Evolutionary conservation across 2,888 invertebrate genomes (phyloP).

Genomic region (Dyspetes luteomarginatus): DNA sequence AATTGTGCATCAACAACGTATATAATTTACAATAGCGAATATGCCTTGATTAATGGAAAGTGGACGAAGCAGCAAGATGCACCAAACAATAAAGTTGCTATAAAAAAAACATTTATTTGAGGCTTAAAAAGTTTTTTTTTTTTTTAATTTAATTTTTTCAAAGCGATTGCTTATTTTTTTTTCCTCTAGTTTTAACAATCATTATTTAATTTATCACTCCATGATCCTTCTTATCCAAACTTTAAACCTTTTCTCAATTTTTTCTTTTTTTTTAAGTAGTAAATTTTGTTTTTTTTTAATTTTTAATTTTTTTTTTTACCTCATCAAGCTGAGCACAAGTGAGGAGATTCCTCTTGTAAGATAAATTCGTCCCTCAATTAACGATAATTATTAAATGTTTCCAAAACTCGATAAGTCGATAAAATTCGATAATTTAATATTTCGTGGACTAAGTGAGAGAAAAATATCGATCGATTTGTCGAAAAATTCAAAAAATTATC

Average conservation of each 20-base stretch:
- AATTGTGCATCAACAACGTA: slow-evolving; percentile 72
- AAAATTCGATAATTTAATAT: slow-evolving; percentile 23
- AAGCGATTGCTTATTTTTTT: too few relatives aligned
- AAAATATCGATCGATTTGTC: slow-evolving; percentile 28
- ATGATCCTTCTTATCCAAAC: not conserved
- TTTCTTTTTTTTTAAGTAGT: not conserved
- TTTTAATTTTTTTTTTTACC: slow-evolving; percentile 24
- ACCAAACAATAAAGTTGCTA: slow-evolving; percentile 80
- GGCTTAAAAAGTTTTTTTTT: slow-evolving; percentile 58
- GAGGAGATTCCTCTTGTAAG: slow-evolving; percentile 8
- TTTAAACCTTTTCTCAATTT: not conserved
- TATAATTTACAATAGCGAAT: slow-evolving; percentile 78
- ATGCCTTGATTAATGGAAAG: slow-evolving; percentile 79
- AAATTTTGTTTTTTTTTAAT: not conserved
- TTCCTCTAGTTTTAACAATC: slow-evolving; percentile 55
- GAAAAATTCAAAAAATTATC: slow-evolving; percentile 46
- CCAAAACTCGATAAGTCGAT: slow-evolving; percentile 53
- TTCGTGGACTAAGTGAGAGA: slow-evolving; percentile 9
- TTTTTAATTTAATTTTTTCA: slow-evolving; percentile 15
- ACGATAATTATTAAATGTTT: slow-evolving; percentile 36
- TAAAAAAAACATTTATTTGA: slow-evolving; percentile 30
- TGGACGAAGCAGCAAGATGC: slow-evolving; percentile 77
- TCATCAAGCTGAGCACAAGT: not conserved
- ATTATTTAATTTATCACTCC: slow-evolving; percentile 2
- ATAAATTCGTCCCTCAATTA: slow-evolving; percentile 26